Evolutionary conservation across 2,113 vertebrate genomes (phyloP).

Genomic region (Sitta europaea): DNA sequence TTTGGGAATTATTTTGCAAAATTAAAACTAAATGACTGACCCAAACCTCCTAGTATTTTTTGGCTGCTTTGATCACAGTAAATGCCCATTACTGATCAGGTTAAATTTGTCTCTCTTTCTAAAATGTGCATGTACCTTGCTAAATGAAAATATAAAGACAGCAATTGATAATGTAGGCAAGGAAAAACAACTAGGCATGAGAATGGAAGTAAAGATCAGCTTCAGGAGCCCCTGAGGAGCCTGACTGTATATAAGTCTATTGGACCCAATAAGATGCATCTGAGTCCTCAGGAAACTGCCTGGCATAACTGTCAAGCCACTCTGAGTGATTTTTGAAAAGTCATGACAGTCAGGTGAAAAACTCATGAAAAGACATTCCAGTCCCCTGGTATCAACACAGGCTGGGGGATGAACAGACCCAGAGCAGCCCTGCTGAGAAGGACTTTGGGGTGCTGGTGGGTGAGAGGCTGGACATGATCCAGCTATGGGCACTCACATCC

Average conservation of each 20-base stretch:
- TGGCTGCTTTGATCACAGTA: background rate
- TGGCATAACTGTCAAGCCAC: background rate
- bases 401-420: background rate
- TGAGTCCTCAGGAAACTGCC: background rate
- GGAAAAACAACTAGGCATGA: background rate
- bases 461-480: background rate
- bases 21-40: background rate
- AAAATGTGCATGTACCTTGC: background rate
- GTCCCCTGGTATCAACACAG: background rate
- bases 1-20: background rate
- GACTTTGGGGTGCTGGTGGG: background rate
- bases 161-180: background rate
- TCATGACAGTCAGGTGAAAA: background rate
- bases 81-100: background rate
- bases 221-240: background rate
- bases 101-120: background rate
- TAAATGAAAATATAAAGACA: background rate
- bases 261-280: background rate
- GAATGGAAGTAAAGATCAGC: background rate
- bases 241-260: too few species aligned
- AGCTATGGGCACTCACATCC: accelerated
- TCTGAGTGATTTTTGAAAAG: background rate
- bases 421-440: accelerated
- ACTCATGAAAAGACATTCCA: background rate
- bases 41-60: background rate